Evolutionary conservation across 2,888 invertebrate species (phyloP), one percentile per base, ranked within the genome.

Genomic region (Charanyca ferruginea): DNA sequence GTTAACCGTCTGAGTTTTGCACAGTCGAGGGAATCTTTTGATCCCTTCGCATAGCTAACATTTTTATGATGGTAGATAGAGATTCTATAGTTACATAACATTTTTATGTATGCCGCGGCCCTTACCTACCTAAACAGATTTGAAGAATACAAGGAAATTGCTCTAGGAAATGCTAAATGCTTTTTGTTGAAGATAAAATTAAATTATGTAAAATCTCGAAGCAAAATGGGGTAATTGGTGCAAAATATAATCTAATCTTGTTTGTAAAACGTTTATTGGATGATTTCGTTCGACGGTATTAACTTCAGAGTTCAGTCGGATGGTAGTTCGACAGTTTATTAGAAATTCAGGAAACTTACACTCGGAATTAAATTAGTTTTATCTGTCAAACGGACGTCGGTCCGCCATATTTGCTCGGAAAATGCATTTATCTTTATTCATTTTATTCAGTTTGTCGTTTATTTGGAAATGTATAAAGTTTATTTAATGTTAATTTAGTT

Each of bases 11-110:
- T 77, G 81, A 84, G 87, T 86, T 89, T 85, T 83, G 84, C 87
- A 87, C 87, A 87, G 87, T 84, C 82, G 86, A 88, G 86, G 66
- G 87, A 89, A 83, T 86, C 90, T 89, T 92, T 91, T 91, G 91
- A 90, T 89, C 89, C 69, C 75, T 77, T 80, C 66, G 60, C 79
- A 69, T 75, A 61, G 76, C 71, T 76, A 75, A 80, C 73, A 79
- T 79, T 79, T 83, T 84, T 79, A 64, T 74, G 68, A 55, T 60
- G 49, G 22, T 55, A 49, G 52, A 45, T 45, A 53, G 51, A 42
- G 53, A 57, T 58, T 25, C 62, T 67, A 49, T 20, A 28, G 55
- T 68, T 67, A 74, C 41, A 62, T 80, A 58, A 52, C 23, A 52
- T 47, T 2, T 65, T 44, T 51, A 49, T 23, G n/a, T 18, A 25